These are phyloP conservation scores for Malaclemys terrapin DNA, from an alignment of 2,113 vertebrate species.

Conservation along the genomic window DNA sequence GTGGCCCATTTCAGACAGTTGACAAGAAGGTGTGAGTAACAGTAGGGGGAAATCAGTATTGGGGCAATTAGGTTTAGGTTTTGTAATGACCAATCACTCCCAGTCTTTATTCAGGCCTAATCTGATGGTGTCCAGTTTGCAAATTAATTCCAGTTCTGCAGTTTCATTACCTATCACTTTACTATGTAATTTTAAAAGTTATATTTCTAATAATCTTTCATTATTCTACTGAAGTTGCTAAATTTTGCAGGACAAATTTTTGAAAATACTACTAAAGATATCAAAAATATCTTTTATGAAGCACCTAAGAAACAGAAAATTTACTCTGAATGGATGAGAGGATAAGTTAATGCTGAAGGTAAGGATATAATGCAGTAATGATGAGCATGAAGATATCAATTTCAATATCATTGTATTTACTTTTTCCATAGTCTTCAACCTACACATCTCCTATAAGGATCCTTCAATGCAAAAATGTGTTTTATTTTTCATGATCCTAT, in stretches of 20 bases:
- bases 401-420: slow-evolving; percentile 5
- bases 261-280: neutral
- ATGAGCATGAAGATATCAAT: neutral
- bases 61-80: no score
- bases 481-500: neutral
- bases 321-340: neutral
- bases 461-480: neutral
- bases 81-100: no score
- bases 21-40: no score
- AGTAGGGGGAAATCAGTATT: no score
- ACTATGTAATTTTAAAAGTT: neutral
- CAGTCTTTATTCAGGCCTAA: no score
- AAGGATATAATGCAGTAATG: neutral
- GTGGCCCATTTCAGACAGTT: no score
- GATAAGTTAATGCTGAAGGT: neutral
- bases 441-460: slow-evolving; percentile 14
- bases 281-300: neutral
- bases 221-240: neutral
- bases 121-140: no score
- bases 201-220: neutral
- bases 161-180: neutral
- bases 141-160: no score
- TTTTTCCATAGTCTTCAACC: slow-evolving; percentile 21
- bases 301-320: neutral
- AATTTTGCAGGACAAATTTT: neutral